These are phyloP conservation scores for Melanerpes formicivorus DNA, from an alignment of 2,113 vertebrate genomes.

Conservation along the genomic window DNA sequence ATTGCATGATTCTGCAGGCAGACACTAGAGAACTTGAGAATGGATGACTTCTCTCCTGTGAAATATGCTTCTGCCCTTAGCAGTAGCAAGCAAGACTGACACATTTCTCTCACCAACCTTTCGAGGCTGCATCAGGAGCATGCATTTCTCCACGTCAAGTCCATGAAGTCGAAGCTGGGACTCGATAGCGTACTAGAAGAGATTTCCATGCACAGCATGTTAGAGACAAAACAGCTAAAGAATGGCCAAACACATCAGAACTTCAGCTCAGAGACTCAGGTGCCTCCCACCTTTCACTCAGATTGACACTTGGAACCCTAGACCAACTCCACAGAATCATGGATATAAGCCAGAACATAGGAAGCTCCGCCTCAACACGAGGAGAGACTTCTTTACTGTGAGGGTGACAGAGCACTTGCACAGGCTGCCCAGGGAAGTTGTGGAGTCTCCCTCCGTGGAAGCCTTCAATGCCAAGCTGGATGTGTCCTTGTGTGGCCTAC, in stretches of 20 bases:
- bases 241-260: not conserved
- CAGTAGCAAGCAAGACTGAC: not conserved
- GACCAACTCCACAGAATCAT: not conserved
- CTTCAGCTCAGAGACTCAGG: not conserved
- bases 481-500: no score
- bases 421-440: no score
- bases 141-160: conserved; percentile 80
- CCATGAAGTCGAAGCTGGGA: conserved; percentile 89
- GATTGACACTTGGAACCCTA: not conserved
- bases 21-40: not conserved
- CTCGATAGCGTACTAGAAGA: conserved; percentile 88
- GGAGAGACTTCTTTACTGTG: no score
- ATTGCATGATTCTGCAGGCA: not conserved
- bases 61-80: not conserved
- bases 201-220: not conserved
- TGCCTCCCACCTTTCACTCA: not conserved
- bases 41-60: not conserved
- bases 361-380: no score
- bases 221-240: not conserved
- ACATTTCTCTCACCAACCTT: conserved; percentile 74
- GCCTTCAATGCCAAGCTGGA: no score
- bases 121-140: conserved; percentile 84
- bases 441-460: no score
- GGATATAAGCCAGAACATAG: no score
- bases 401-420: no score